phyloP scores from a whole-genome alignment of 2,888 invertebrate species.

The Ephialtes manifestator region DNA sequence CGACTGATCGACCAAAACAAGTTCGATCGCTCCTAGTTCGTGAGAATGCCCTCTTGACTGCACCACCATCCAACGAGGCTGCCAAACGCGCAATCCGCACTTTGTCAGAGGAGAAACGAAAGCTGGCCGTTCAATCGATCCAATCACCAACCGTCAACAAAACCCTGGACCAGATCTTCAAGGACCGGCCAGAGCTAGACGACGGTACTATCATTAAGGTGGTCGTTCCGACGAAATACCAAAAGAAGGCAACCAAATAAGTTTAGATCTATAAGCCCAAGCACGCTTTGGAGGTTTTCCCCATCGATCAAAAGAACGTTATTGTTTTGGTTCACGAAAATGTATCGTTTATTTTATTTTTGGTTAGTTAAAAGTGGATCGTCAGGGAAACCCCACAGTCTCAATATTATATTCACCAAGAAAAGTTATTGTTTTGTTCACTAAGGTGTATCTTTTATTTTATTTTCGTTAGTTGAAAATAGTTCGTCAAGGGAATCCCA shows the following conservation, averaged over 20 bases:
- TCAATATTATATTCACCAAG: too few species aligned
- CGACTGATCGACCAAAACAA: background rate
- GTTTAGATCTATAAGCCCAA: background rate
- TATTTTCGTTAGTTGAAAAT: background rate
- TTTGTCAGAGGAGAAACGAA: background rate
- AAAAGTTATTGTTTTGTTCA: background rate
- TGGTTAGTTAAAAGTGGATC: background rate
- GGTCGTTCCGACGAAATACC: background rate
- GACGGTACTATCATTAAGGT: background rate
- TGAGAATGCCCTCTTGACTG: background rate
- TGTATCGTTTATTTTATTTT: too few species aligned
- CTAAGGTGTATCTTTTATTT: background rate
- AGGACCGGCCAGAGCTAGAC: background rate
- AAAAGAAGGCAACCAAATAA: background rate
- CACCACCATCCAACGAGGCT: background rate
- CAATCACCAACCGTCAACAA: background rate
- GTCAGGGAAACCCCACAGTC: background rate
- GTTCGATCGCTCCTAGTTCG: background rate
- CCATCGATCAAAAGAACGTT: background rate
- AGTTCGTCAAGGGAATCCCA: background rate
- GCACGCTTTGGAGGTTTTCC: background rate
- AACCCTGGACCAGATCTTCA: background rate
- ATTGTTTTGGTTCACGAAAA: too few species aligned
- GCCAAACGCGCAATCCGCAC: background rate
- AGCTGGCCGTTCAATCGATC: background rate